phyloP scores from a whole-genome alignment of 2,113 vertebrate genomes.

The Oncorhynchus nerka region DNA sequence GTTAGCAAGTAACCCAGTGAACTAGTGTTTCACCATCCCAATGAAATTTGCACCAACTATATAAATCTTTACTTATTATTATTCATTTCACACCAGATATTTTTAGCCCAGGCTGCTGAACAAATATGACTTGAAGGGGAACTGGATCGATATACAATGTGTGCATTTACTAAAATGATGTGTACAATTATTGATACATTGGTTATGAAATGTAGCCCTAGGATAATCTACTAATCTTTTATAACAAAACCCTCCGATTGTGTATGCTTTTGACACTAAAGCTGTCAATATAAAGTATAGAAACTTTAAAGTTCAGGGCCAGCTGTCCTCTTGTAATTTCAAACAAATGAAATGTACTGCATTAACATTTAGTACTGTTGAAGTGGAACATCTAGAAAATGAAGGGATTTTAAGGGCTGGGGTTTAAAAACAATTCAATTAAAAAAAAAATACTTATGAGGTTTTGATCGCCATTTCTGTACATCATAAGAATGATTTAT shows the following conservation, averaged over 20 bases:
- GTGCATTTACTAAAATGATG: conserved; percentile 30
- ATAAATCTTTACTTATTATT: conserved; percentile 45
- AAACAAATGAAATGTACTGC: too few relatives aligned
- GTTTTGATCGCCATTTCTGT: conserved; percentile 30
- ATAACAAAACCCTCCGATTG: conserved; percentile 25
- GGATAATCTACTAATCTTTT: conserved; percentile 35
- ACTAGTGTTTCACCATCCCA: conserved; percentile 34
- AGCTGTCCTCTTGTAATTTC: background rate
- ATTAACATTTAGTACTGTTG: background rate
- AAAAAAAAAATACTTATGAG: conserved; percentile 11
- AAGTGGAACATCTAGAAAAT: background rate
- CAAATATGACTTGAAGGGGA: conserved; percentile 33
- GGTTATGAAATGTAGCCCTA: conserved; percentile 48
- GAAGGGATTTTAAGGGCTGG: conserved; percentile 9
- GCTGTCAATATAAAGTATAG: conserved; percentile 13
- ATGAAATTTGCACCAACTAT: conserved; percentile 33
- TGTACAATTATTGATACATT: conserved; percentile 46
- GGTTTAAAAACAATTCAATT: background rate
- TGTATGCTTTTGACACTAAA: conserved; percentile 59
- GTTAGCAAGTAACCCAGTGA: conserved; percentile 34
- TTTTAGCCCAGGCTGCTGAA: conserved; percentile 35
- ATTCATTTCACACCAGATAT: conserved; percentile 20
- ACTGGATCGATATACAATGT: conserved; percentile 48
- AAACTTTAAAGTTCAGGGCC: conserved; percentile 10
- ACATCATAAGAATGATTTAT: background rate